phyloP scores from a whole-genome alignment of 64 coral and sea anemone genomes.

The Catalaphyllia jardinei region DNA sequence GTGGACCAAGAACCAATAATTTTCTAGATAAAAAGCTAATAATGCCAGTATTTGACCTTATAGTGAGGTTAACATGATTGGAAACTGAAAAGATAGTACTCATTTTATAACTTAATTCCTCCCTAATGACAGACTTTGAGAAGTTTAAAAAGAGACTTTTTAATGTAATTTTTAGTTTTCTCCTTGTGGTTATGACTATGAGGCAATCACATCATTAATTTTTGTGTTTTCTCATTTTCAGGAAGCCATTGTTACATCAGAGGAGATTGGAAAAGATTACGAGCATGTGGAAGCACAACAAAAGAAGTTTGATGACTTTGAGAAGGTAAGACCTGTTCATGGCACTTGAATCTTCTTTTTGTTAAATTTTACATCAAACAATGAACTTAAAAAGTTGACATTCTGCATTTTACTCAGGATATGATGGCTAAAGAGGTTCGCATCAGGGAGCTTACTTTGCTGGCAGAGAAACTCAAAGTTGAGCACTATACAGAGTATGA shows the following conservation, averaged over 20 bases:
- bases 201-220: background rate
- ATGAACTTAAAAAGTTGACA: background rate
- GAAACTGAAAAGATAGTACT: too few species aligned
- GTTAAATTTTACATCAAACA: background rate
- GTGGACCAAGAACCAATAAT: too few species aligned
- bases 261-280: conserved; percentile 96
- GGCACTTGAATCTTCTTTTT: too few species aligned
- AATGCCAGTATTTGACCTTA: too few species aligned
- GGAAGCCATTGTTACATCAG: conserved; percentile 94
- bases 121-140: too few species aligned
- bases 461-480: conserved; percentile 91
- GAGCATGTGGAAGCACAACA: conserved; percentile 99
- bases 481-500: conserved; percentile 96
- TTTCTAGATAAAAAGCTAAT: too few species aligned
- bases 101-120: too few species aligned
- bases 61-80: too few species aligned
- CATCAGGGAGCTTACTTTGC: conserved; percentile 86
- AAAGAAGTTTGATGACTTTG: conserved; percentile 99
- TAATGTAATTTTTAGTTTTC: too few species aligned
- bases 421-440: conserved; percentile 93
- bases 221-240: conserved; percentile 29
- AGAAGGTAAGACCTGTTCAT: conserved; percentile 59
- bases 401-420: conserved; percentile 47
- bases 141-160: too few species aligned
- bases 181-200: too few species aligned